These are phyloP conservation scores for Helicolenus hilgendorfi DNA, from an alignment of 2,797 vertebrate genomes.

Conservation along the genomic window DNA sequence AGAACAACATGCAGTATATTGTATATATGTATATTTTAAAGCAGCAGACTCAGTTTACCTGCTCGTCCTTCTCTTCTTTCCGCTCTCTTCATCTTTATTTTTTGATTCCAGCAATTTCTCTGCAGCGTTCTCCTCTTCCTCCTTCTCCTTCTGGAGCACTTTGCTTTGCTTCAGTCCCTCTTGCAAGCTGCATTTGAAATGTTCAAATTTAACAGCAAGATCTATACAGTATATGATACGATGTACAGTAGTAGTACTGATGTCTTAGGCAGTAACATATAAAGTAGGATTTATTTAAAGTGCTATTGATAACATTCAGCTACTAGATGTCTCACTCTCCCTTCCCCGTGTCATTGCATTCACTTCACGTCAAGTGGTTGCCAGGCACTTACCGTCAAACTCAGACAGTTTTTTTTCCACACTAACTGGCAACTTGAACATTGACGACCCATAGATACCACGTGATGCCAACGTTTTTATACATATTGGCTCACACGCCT, in stretches of 20 bases:
- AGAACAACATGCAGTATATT: no score
- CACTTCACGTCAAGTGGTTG: no score
- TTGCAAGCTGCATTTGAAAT: slow-evolving; percentile 80
- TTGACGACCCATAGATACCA: no score
- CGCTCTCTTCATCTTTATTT: slow-evolving; percentile 82
- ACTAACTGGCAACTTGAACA: no score
- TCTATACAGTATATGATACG: no score
- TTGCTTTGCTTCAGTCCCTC: slow-evolving; percentile 89
- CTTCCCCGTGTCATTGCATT: no score
- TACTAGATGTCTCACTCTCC: no score
- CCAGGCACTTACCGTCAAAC: no score
- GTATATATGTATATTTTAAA: not conserved
- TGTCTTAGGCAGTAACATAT: not conserved
- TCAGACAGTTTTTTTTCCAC: no score
- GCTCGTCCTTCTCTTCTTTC: slow-evolving; percentile 80
- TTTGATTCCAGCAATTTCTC: slow-evolving; percentile 78
- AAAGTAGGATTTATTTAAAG: not conserved
- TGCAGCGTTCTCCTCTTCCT: slow-evolving; percentile 76
- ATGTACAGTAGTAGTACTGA: not conserved
- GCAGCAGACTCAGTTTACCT: slow-evolving; percentile 76
- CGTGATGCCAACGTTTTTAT: no score
- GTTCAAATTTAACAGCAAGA: slow-evolving; percentile 17
- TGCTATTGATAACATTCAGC: no score
- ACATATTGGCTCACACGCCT: no score
- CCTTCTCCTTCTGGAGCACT: slow-evolving; percentile 82